phyloP scores from a whole-genome alignment of 2,113 vertebrate genomes.

The Lucifuga dentata region DNA sequence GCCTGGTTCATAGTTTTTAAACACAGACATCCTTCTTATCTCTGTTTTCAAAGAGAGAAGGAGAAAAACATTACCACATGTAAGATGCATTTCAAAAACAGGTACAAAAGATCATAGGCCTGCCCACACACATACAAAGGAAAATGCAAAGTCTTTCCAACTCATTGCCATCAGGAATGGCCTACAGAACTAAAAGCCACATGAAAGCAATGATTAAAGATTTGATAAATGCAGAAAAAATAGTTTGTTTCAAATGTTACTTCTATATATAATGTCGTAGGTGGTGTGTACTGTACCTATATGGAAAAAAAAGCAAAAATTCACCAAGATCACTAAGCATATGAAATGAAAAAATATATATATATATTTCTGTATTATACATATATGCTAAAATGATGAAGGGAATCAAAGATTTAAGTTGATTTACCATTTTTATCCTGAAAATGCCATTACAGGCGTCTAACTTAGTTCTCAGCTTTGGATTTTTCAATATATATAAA shows the following conservation, averaged over 20 bases:
- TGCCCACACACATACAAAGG: slow-evolving; percentile 14
- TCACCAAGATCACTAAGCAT: no score
- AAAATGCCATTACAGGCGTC: no score
- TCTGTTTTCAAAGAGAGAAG: slow-evolving; percentile 82
- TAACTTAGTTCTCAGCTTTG: no score
- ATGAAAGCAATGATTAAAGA: slow-evolving; percentile 15
- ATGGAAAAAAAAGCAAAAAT: no score
- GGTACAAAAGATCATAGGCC: slow-evolving; percentile 44
- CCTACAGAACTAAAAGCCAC: background rate
- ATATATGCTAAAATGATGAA: no score
- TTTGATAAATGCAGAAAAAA: background rate
- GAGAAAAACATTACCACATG: background rate
- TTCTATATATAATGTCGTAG: background rate
- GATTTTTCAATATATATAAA: no score
- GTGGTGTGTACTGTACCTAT: background rate
- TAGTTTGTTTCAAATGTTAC: background rate
- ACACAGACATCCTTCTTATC: slow-evolving; percentile 94
- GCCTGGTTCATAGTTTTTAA: slow-evolving; percentile 94
- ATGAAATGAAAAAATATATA: no score
- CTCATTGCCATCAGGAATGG: slow-evolving; percentile 4
- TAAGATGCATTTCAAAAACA: slow-evolving; percentile 43
- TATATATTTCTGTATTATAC: no score
- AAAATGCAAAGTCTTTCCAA: slow-evolving; percentile 36
- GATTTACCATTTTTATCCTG: no score
- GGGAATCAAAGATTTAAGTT: no score